Percentiles rank a stretch among this genome's conserved stretches.
These are phyloP conservation scores for Rhimphoctona megacephalus DNA, from an alignment of 2,888 invertebrate species.

Conservation along the genomic window DNA sequence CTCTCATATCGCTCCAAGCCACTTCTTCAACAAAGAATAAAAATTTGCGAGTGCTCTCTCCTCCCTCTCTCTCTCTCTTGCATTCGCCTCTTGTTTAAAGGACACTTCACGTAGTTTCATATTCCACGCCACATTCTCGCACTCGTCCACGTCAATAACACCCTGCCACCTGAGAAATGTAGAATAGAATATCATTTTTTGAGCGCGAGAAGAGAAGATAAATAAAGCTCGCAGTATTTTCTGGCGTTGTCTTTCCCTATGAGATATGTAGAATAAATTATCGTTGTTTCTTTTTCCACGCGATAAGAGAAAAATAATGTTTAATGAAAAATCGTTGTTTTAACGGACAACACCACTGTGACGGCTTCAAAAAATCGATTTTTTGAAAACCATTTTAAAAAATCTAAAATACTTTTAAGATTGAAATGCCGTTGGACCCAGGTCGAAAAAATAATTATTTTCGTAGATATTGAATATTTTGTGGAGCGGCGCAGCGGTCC, in stretches of 20 bases:
- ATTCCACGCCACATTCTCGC: constrained; percentile 19
- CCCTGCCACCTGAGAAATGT: constrained; percentile 38
- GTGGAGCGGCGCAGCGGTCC: too few relatives aligned
- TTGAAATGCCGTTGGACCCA: too few relatives aligned
- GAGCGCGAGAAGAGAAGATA: neutral
- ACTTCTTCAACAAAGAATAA: constrained; percentile 48
- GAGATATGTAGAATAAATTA: neutral
- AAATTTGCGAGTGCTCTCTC: constrained; percentile 17
- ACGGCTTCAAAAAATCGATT: too few relatives aligned
- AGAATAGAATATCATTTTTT: constrained; percentile 21
- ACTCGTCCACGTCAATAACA: constrained; percentile 38
- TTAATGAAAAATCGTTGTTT: neutral
- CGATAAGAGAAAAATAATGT: neutral
- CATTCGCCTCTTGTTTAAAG: constrained; percentile 14
- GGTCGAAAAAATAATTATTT: too few relatives aligned
- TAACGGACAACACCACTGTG: too few relatives aligned
- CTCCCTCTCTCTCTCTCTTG: neutral
- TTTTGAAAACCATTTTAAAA: too few relatives aligned
- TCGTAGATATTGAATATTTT: too few relatives aligned
- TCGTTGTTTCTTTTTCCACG: neutral
- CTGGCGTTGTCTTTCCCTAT: neutral
- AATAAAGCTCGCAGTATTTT: neutral
- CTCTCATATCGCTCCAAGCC: constrained; percentile 31
- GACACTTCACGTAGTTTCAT: constrained; percentile 43
- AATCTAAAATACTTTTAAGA: too few relatives aligned